Base-by-base conservation (phyloP, 2,113 vertebrate species). In the Embiotoca jacksoni region DNA sequence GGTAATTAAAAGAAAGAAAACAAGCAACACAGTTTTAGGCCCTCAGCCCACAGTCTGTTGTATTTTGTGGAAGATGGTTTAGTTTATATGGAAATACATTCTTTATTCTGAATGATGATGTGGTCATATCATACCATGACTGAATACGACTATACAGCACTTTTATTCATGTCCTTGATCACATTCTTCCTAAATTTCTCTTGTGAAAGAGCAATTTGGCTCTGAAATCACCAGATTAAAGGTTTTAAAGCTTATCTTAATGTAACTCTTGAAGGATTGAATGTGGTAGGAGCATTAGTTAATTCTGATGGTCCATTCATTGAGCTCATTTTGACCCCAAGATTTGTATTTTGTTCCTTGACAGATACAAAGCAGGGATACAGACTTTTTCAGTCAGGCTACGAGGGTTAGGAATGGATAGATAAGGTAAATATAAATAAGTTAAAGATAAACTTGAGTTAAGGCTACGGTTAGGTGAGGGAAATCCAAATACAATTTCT, bases 21-120 rank as follows among this genome's bases (percentile, higher is more conserved):
- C 54, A 30, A 36, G 23, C 4, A 68, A 74, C 39, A 32, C 7
- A 62, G 16, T 23, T 37, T 10, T 7, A 60, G 7, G 33, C 56
- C 36, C 7, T 16, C 52, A n/a, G 1, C 10, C 4, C 41, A 11
- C 41, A 11, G 41, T 2, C 13, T 44, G 41, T 44, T 44, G 41
- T 44, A 11, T 44, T 44, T 44, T 7, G 41, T 50, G 49, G 14
- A 7, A 50, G 1, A 50, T 2, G 6, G 49, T 5, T 50, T 11
- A 44, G 10, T 54, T 37, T 15, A 16, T 37, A 55, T 14, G 7
- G 6, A 11, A 0, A 14, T 78, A 55, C 80, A 89, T 69, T 47
- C 35, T 57, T 83, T 68, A 50, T 31, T 66, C 44, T 82, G 81
- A 81, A 76, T 72, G 47, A 64, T 58, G 56, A 83, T 83, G 68